Base-by-base conservation (phyloP, 2,797 vertebrate genomes). In the Cossypha niveicapilla region DNA sequence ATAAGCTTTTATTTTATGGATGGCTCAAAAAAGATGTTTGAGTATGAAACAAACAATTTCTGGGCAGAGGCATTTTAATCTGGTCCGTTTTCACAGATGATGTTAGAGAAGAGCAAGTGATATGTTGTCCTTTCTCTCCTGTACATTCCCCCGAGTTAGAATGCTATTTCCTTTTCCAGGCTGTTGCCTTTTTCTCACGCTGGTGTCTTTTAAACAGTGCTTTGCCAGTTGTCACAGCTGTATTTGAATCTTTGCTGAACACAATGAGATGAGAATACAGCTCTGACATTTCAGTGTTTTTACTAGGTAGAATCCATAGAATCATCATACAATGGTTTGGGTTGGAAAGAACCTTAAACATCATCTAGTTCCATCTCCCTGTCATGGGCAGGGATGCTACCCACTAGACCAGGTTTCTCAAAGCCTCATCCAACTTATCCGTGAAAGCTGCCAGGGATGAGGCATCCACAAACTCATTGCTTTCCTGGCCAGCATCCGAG, bases 321-420 rank as follows among this genome's bases (percentile, higher is more conserved):
- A 54, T 74, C 0, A 0, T n/a, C 34, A 19, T 23, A 28, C 18
- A 13, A 10, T 68, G 34, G 48, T 42, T 78, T 71, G 27, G 7
- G 8, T 28, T 62, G 56, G 25, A 77, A 54, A 25, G 11, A 28
- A 34, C 18, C 9, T 48, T n/a, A 35, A 62, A n/a, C 11, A 48
- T 77, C 4, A 10, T 27, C 21, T 41, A 22, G 21, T 62, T 47
- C 48, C 30, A 41, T 3, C 34, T 62, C 21, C 25, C 30, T 54
- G 25, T 35, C 30, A 3, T 34, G 34, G 30, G 25, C 34, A 18
- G 13, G 13, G 19, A 24, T 68, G 34, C 34, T 61, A 2, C 41
- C 41, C 6, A 12, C 25, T 47, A 30, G 30, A 41, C 48, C 35
- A 54, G 21, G 14, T 62, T 86, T 41, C 25, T 48, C 34, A 34